phyloP scores from a whole-genome alignment of 2,888 invertebrate genomes.

The Alloplasta piceator region DNA sequence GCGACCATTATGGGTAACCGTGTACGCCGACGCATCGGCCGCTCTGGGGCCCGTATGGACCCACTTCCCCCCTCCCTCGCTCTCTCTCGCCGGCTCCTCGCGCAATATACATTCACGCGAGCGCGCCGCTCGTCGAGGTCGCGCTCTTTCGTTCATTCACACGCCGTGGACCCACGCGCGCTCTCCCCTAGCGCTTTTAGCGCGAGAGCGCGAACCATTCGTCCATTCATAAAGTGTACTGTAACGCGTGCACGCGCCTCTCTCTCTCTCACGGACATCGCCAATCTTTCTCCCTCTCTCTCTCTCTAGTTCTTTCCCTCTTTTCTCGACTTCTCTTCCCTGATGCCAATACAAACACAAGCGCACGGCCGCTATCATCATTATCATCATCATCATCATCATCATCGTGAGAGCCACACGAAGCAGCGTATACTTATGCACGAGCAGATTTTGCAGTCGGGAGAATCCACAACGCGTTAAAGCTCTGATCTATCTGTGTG shows the following conservation, averaged over 20 bases:
- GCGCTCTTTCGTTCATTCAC: constrained; percentile 73
- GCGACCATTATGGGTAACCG: constrained; percentile 9
- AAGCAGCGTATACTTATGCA: not conserved
- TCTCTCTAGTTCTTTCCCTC: not conserved
- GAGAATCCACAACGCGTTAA: not conserved
- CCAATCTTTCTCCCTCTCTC: constrained; percentile 17
- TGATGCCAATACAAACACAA: too few relatives aligned
- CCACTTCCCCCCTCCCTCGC: constrained; percentile 30
- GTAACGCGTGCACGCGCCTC: constrained; percentile 70
- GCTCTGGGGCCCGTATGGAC: not conserved
- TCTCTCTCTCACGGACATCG: constrained; percentile 31
- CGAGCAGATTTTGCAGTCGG: not conserved
- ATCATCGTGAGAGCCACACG: not conserved
- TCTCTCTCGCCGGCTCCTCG: constrained; percentile 14
- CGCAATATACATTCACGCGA: constrained; percentile 50
- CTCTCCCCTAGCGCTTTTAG: constrained; percentile 16
- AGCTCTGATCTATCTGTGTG: not conserved
- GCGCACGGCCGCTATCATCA: constrained; percentile 9
- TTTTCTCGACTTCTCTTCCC: not conserved
- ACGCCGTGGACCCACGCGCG: constrained; percentile 50
- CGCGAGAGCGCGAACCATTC: constrained; percentile 67
- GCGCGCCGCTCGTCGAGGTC: constrained; percentile 64
- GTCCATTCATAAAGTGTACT: constrained; percentile 77
- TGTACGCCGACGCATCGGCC: constrained; percentile 61
- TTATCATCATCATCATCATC: not conserved